These are phyloP conservation scores for Macrostomum cliftonense DNA, from an alignment of 2,888 invertebrate genomes.

Conservation along the genomic window DNA sequence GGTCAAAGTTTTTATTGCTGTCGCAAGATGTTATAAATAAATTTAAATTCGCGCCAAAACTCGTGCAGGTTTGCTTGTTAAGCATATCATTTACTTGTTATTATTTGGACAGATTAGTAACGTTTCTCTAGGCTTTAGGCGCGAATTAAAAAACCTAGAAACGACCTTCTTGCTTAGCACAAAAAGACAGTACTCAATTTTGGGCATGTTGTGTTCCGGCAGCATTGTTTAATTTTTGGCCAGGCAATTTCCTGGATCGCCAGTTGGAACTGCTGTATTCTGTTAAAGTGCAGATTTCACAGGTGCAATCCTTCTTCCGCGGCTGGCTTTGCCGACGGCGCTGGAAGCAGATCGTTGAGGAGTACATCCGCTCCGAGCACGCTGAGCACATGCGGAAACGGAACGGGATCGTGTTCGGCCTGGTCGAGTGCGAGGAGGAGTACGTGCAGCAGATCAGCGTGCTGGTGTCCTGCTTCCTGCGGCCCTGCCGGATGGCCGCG, in stretches of 20 bases:
- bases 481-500: conserved; percentile 72
- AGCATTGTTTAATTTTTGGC: too few species aligned
- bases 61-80: too few species aligned
- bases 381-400: conserved; percentile 79
- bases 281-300: conserved; percentile 7
- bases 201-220: too few species aligned
- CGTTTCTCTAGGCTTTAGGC: too few species aligned
- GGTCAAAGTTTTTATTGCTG: too few species aligned
- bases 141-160: too few species aligned
- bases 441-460: conserved; percentile 74
- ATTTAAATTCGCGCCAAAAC: too few species aligned
- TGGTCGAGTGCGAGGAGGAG: conserved; percentile 71
- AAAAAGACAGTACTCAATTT: too few species aligned
- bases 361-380: conserved; percentile 78
- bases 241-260: background rate
- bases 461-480: conserved; percentile 61
- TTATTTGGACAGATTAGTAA: too few species aligned
- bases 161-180: too few species aligned
- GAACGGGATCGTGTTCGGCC: conserved; percentile 49
- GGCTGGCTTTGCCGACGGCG: conserved; percentile 74
- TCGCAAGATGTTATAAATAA: too few species aligned
- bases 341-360: conserved; percentile 83
- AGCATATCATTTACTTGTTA: too few species aligned
- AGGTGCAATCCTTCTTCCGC: conserved; percentile 66
- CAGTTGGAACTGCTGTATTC: conserved; percentile 5